Evolutionary conservation across 1,140 invertebrate species (phyloP), one percentile per base, ranked within the genome.

Genomic region (Maniola jurtina): DNA sequence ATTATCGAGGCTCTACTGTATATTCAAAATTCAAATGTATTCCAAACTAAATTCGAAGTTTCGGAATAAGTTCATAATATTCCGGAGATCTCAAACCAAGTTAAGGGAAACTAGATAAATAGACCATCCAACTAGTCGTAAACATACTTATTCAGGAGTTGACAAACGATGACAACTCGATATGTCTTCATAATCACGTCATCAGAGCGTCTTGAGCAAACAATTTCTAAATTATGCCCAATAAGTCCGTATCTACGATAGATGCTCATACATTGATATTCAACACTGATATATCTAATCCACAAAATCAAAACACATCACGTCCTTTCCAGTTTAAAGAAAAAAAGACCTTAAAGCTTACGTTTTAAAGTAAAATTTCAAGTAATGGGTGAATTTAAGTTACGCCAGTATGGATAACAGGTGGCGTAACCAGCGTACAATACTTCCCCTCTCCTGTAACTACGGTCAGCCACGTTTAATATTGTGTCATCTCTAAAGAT

Each of bases 221-320:
- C 74, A 80, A 79, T 80, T 70, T 63, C 77, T 69, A 74, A 81
- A 84, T 80, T 81, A 80, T 79, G 64, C 72, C 72, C 73, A 81
- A 79, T 83, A 79, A 74, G 72, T 73, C 67, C 64, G 71, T 65
- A 66, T 68, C 62, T 52, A 62, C 66, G 72, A 81, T 78, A 70
- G 77, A 83, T 83, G 76, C 70, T 63, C 71, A 45, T 73, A 60
- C 77, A 80, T 80, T 79, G 77, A 80, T 79, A 81, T 83, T 77
- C 77, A 72, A 76, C 79, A 73, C 73, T 83, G 81, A 81, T 80
- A 75, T 78, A 77, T 81, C 70, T 71, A 40, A 69, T 68, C 45
- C 40, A 40, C 65, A 50, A 38, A 54, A 54, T 15, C n/a, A 48
- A 71, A 48, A 59, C 5, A 48, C 14, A 56, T 34, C 34, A 66